Conservation (phyloP, 2,113 vertebrate genomes). For the Phrynocephalus versicolor region DNA sequence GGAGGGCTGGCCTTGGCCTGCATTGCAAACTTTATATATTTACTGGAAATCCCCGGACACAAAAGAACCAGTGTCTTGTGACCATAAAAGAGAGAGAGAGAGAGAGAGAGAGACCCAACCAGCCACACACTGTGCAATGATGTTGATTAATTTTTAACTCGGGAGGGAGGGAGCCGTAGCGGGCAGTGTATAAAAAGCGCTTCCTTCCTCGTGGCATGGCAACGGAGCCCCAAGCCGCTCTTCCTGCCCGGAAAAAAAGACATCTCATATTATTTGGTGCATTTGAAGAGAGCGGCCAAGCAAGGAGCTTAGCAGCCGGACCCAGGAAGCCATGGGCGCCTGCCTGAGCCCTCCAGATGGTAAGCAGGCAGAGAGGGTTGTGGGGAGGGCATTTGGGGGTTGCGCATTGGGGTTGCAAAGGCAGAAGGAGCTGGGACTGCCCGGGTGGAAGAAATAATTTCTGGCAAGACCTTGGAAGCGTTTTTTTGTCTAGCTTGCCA, state of each 20-base stretch:
- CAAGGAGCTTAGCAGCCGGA: neutral
- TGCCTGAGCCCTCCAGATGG: neutral
- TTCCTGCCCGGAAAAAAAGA: neutral
- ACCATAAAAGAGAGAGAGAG: neutral
- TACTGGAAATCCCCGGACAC: no score
- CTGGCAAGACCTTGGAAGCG: no score
- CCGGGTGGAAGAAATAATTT: neutral
- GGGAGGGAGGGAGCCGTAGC: neutral
- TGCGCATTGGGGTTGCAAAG: neutral
- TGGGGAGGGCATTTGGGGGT: no score
- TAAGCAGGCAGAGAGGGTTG: neutral
- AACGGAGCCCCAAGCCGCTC: neutral
- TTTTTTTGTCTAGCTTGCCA: no score
- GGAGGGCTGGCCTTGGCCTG: no score
- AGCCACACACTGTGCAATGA: neutral
- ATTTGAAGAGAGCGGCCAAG: neutral
- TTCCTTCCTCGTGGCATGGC: neutral
- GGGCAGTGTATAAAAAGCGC: neutral
- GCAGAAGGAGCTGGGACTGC: neutral
- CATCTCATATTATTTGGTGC: neutral
- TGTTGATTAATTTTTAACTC: slow-evolving; percentile 4
- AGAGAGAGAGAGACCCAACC: no score
- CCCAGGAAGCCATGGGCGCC: neutral
- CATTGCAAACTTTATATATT: no score
- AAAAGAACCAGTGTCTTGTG: no score